Evolutionary conservation across 2,888 invertebrate species (phyloP), one percentile per base, ranked within the genome.

Genomic region (Mimas tiliae): DNA sequence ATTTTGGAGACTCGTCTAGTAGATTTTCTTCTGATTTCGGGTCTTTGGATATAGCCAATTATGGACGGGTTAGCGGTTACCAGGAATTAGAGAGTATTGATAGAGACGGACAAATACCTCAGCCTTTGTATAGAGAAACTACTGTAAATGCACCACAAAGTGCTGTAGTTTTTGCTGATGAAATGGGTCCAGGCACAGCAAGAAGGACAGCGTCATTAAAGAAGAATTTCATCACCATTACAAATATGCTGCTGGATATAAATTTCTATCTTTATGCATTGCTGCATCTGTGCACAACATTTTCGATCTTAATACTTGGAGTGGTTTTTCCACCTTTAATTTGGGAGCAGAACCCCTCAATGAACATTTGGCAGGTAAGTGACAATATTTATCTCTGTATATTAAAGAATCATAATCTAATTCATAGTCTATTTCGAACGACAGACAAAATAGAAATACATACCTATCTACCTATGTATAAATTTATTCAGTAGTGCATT

Each of bases 261-360:
- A 91, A 93, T 65, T 95, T 95, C 82, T 95, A 95, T 75, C 85
- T 95, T 70, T 94, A 94, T 65, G 88, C 94, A 3, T 72, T 95
- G 50, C 83, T 94, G 64, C 90, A 94, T 71, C 77, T 95, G 34
- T 93, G 93, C 53, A 93, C 94, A 1, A 95, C 94, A 27, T 95
- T 91, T 76, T 94, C 95, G 0, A 82, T 91, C 33, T 84, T 95
- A 55, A 82, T 94, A 0, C 87, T 95, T 65, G 94, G 93, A 45
- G 82, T 94, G 0, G 76, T 95, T 33, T 95, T 94, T 76, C 95
- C 95, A 0, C 87, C 91, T 27, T 87, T 94, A 72, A 81, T 95
- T 62, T 95, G 92, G 88, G 88, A 90, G 69, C 83, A 87, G 69
- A 89, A 89, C 75, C 86, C 85, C 0, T 75, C 84, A 0, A 80